Evolutionary conservation across 2,888 invertebrate genomes (phyloP), one percentile per base, ranked within the genome.

Genomic region (Heteromurus nitidus): DNA sequence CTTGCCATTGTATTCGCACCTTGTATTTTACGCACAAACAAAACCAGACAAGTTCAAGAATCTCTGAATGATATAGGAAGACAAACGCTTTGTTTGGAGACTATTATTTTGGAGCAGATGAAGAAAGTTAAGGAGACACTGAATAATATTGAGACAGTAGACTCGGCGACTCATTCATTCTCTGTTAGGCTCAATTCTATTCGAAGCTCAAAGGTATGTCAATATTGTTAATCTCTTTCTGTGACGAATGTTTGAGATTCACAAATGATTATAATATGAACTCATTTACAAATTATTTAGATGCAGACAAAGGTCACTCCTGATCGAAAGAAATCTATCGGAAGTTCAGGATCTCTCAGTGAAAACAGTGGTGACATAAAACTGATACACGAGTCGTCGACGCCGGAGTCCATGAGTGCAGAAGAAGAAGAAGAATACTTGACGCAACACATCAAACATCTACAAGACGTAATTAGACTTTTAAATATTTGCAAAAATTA

Each of bases 1-100:
- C 90, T 98, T 86, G 96, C 97, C 69, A 96, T 97, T 87, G 96
- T 98, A 85, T 98, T 97, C 90, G 97, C 97, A 55, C 97, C 98
- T 64, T 97, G 97, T 90, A 95, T 98, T 67, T 50, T 83, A 85
- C 92, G 97, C 88, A 95, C 96, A 85, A 95, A 95, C 90, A 94
- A 95, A 89, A 90, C 93, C 84, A 92, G 96, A 86, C 96, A 96
- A 60, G 97, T 97, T 69, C 97, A 97, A 90, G 96, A 96, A 89
- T 95, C 96, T 88, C 91, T 98, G 85, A 94, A 94, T 88, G 96
- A 97, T 90, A 96, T 97, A 88, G 93, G 95, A 87, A 93, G 95
- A 68, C 96, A 96, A 90, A 96, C 96, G 68, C 92, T 93, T 90
- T 96, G 96, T 89, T 94, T 98, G 83, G 96, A 97, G 90, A 95